A percentile compares a stretch with the other conserved stretches of the same genome.
phyloP scores from a whole-genome alignment of 1,140 invertebrate genomes.

The Harpegnathos saltator region DNA sequence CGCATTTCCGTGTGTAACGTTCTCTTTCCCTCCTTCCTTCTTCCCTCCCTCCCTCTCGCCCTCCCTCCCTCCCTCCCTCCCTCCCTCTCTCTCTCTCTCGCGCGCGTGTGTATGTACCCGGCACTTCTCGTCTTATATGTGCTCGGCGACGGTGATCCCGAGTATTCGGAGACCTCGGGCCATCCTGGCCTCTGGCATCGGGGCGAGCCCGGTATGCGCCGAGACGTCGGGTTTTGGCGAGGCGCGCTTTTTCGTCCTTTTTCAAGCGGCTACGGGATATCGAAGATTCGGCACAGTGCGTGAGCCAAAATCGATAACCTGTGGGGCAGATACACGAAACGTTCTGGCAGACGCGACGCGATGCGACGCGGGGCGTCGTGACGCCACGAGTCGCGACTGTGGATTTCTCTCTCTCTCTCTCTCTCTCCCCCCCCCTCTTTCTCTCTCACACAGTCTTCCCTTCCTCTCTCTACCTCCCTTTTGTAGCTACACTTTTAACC shows the following conservation, averaged over 20 bases:
- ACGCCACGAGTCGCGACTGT: slow-evolving; percentile 43
- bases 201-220: slow-evolving; percentile 6
- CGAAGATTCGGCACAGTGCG: slow-evolving; percentile 63
- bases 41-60: not conserved
- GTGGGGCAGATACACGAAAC: slow-evolving; percentile 61
- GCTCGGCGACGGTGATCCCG: not conserved
- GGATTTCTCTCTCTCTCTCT: not conserved
- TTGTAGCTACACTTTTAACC: slow-evolving; percentile 9
- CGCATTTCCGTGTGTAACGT: not conserved
- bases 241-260: slow-evolving; percentile 56
- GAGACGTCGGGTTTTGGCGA: slow-evolving; percentile 15
- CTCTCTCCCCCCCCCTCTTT: no score
- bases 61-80: slow-evolving; percentile 20
- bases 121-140: no score
- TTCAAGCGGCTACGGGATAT: slow-evolving; percentile 56
- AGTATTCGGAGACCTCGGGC: not conserved
- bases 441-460: no score
- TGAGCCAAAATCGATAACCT: slow-evolving; percentile 73
- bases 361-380: slow-evolving; percentile 18
- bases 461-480: no score
- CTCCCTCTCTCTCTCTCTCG: not conserved
- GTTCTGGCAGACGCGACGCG: slow-evolving; percentile 43
- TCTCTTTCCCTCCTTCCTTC: not conserved
- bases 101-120: not conserved
- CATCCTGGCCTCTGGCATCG: not conserved